Base-by-base conservation (phyloP, 2,888 invertebrate genomes). In the Parnassius mnemosyne region DNA sequence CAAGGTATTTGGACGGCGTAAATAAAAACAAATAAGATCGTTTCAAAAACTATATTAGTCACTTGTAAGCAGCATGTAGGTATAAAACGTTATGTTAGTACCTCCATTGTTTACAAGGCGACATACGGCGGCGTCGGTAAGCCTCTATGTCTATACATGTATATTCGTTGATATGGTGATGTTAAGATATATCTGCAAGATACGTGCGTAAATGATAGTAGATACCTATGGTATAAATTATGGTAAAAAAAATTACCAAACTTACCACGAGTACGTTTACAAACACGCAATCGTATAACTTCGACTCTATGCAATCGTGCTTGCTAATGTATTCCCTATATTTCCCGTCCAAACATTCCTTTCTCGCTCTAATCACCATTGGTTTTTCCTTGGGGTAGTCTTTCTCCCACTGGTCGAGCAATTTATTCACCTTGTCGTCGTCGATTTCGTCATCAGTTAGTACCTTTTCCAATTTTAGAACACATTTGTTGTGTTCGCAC, bases 401-500 rank as follows among this genome's bases (percentile, higher is more conserved):
- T 16, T 66, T 65, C 16, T 61, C 66, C 10, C 69, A 41, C 42
- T 68, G 56, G 1, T 72, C 63, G 7, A 76, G 54, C 3, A 62
- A 16, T 12, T 66, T 65, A 3, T 51, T 68, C 1, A 55, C 66
- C 10, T 69, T 70, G 9, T 67, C 67, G 9, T 74, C 72, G 53
- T 71, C 67, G 12, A 78, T 61, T 12, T 65, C 66, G 2, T 69
- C 69, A n/a, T 65, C 66, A 47, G 65, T 68, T 52, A 73, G n/a
- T 1, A 75, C 34, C 9, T 67, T 73, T 3, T 58, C 52, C 46
- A 73, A 71, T 9, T 66, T 55, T 9, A 76, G 44, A 11, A 73
- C 10, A 57, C 78, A 77, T 63, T 71, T 66, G 20, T 69, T 66
- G 25, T 70, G 60, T 9, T 69, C 71, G 51, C 77, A 77, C 79